These are phyloP conservation scores for Phataginus tricuspis DNA, from an alignment of 2,797 vertebrate genomes.

Conservation along the genomic window DNA sequence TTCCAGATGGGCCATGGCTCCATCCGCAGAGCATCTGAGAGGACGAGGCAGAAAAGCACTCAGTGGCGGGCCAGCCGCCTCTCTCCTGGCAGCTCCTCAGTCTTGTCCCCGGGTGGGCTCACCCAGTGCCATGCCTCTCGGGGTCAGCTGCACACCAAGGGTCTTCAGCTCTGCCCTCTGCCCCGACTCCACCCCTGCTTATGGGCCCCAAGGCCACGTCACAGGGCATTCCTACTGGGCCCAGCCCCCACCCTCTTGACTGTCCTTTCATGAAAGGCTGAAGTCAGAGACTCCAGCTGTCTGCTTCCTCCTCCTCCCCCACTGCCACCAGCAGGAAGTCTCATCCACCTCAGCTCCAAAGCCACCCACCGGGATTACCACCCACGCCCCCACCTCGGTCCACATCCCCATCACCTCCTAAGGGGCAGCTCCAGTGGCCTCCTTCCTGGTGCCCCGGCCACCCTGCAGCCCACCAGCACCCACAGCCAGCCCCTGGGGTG, in stretches of 20 bases:
- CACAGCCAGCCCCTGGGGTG: neutral
- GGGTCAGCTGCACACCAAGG: neutral
- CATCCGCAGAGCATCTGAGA: conserved; percentile 83
- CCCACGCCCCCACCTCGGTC: neutral
- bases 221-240: neutral
- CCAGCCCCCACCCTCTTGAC: rapidly evolving
- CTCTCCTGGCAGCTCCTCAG: conserved; percentile 57
- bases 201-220: neutral
- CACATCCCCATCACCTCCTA: neutral
- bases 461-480: neutral
- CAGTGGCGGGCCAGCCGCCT: rapidly evolving
- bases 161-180: neutral
- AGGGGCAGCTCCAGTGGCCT: neutral
- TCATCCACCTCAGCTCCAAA: neutral
- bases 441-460: neutral
- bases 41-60: neutral
- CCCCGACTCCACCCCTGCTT: neutral
- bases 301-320: too few species aligned
- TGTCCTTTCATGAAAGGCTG: neutral
- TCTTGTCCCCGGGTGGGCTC: neutral
- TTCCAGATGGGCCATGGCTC: conserved; percentile 96
- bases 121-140: neutral
- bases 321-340: neutral
- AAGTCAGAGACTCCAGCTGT: neutral
- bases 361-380: neutral